phyloP scores from a whole-genome alignment of 1,140 invertebrate genomes.

The Ceratitis capitata region DNA sequence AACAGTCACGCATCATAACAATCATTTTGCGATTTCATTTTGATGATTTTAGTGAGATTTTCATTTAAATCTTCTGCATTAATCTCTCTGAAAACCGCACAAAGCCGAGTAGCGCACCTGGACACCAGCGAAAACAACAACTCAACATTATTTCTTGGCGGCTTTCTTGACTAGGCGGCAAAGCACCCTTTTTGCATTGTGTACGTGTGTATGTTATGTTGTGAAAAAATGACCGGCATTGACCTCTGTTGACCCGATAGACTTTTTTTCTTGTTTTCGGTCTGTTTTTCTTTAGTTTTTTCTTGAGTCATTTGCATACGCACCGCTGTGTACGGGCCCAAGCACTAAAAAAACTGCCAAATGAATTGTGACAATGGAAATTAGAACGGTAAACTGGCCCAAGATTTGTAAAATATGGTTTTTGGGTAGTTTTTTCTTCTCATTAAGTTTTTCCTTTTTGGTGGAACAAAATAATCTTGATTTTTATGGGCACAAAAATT shows the following conservation, averaged over 20 bases:
- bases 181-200: slow-evolving; percentile 56
- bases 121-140: too few species aligned
- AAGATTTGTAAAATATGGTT: not conserved
- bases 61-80: slow-evolving; percentile 49
- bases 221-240: slow-evolving; percentile 46
- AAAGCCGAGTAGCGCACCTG: slow-evolving; percentile 49
- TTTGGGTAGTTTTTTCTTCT: too few species aligned
- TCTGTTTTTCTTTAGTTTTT: not conserved
- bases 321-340: not conserved
- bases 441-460: not conserved
- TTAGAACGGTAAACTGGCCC: not conserved
- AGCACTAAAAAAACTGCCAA: not conserved
- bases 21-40: slow-evolving; percentile 57
- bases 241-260: slow-evolving; percentile 55
- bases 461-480: not conserved
- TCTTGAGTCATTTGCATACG: not conserved
- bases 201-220: not conserved
- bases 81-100: slow-evolving; percentile 45
- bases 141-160: not conserved
- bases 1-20: slow-evolving; percentile 58
- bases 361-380: slow-evolving; percentile 12
- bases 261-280: slow-evolving; percentile 21
- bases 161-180: not conserved
- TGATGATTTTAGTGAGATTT: slow-evolving; percentile 58
- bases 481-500: slow-evolving; percentile 3